Evolutionary conservation across 2,888 invertebrate genomes (phyloP), one percentile per base, ranked within the genome.

Genomic region (Caenorhabditis sp.): DNA sequence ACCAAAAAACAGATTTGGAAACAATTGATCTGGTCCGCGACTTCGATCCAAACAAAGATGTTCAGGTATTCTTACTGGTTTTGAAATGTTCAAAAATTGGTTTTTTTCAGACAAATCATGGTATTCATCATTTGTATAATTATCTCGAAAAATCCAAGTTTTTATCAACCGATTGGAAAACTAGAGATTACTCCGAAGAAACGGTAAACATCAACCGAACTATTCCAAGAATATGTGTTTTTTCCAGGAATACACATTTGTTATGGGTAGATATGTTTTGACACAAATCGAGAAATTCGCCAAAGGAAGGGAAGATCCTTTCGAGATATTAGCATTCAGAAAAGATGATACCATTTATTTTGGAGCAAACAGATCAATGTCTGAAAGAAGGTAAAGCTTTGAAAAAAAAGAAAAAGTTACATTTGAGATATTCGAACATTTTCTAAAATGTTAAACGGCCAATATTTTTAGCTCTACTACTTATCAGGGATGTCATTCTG

Each of bases 241-340:
- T 31, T 51, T 51, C 4, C 5, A 51, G 51, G 21, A 51, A 21
- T 19, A 6, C n/a, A 8, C 21, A 51, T 23, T 51, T 21, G 51
- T 23, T 1, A 21, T 19, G 2, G 51, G 51, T 12, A 19, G 51
- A 4, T 51, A 51, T 21, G 21, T 51, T 19, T 6, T 51, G 2
- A 51, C 51, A 2, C 6, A 5, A 51, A n/a, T 51, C 8, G 51
- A 51, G 5, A 23, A 51, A 19, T 19, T 23, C 12, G 21, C 23
- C 8, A 23, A n/a, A 23, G 51, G 23, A 23, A 21, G 3, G 19
- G 1, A 4, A 14, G 1, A 63, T 50, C 49, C 24, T 24, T 0
- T 62, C 0, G 70, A 70, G 10, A 53, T 70, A 17, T 36, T 70
- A 27, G 70, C 70, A 10, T 58, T 70, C 2, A 58, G 66, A 8